phyloP scores from a whole-genome alignment of 1,140 invertebrate species.

The Oncopodura yosiiana region DNA sequence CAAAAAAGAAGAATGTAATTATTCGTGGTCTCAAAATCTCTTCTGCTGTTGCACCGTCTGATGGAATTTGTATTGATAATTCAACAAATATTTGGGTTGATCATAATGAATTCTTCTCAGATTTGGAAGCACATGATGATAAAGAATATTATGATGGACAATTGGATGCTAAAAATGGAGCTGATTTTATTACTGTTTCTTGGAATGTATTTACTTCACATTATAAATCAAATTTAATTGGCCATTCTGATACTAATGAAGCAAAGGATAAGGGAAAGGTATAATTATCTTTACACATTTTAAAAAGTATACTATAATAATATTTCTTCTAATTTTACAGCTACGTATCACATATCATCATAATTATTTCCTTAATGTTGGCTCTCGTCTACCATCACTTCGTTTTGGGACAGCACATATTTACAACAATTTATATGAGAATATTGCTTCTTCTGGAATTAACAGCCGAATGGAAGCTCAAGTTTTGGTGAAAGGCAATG shows the following conservation, averaged over 20 bases:
- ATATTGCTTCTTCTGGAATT: not conserved
- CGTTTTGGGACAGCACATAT: constrained; percentile 15
- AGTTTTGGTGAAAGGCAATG: constrained; percentile 8
- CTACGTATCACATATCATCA: constrained; percentile 11
- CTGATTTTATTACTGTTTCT: constrained; percentile 14
- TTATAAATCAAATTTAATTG: constrained; percentile 13
- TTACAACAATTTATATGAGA: constrained; percentile 20
- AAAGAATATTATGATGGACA: constrained; percentile 19
- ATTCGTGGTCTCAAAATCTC: constrained; percentile 10
- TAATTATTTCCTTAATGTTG: constrained; percentile 7
- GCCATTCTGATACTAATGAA: constrained; percentile 12
- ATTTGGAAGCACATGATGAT: not conserved
- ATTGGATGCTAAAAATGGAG: constrained; percentile 12
- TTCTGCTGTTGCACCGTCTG: not conserved
- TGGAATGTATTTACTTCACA: constrained; percentile 14
- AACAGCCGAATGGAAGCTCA: constrained; percentile 12
- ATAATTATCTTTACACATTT: not conserved
- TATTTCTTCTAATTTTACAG: not conserved
- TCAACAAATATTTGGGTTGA: constrained; percentile 18
- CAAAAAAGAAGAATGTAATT: constrained; percentile 9
- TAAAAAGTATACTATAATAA: too few species aligned
- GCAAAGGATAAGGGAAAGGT: constrained; percentile 7
- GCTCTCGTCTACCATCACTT: constrained; percentile 7
- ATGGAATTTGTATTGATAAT: constrained; percentile 15
- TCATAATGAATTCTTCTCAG: constrained; percentile 15